These are phyloP conservation scores for Chirona hameri DNA, from an alignment of 2,888 invertebrate genomes.

Conservation along the genomic window DNA sequence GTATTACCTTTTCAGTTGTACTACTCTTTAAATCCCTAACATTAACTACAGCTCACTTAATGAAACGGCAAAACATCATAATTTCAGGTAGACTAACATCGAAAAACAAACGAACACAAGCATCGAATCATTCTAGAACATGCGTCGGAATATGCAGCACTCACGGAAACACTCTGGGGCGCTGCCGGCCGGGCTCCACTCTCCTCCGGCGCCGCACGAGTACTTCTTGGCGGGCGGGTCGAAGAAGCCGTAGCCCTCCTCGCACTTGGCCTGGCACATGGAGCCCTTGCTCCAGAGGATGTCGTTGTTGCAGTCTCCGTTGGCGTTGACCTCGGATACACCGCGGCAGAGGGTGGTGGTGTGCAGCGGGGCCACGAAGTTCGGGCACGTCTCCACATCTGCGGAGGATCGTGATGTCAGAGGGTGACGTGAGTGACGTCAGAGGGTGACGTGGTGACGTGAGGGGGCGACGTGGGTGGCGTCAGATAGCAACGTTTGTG, in stretches of 20 bases:
- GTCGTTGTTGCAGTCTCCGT: constrained; percentile 39
- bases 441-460: background rate
- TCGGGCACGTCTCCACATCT: constrained; percentile 40
- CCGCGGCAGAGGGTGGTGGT: constrained; percentile 39
- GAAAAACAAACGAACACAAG: too few species aligned
- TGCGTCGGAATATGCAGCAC: background rate
- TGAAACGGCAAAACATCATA: too few species aligned
- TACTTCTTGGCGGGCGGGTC: constrained; percentile 39
- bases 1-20: too few species aligned
- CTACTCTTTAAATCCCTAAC: too few species aligned
- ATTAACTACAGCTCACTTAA: too few species aligned
- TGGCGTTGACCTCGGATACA: constrained; percentile 39
- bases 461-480: too few species aligned
- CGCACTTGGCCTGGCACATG: constrained; percentile 39
- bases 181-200: constrained; percentile 38
- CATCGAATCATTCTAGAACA: too few species aligned
- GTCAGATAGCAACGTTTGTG: too few species aligned
- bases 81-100: too few species aligned
- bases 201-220: constrained; percentile 38
- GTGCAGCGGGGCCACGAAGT: constrained; percentile 40
- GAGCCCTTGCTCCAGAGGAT: constrained; percentile 40
- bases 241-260: constrained; percentile 39
- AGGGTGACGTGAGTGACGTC: background rate
- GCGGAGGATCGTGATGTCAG: background rate
- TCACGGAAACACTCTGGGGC: constrained; percentile 40